Conservation (phyloP, 2,113 vertebrate genomes). For the Dasyurus viverrinus region DNA sequence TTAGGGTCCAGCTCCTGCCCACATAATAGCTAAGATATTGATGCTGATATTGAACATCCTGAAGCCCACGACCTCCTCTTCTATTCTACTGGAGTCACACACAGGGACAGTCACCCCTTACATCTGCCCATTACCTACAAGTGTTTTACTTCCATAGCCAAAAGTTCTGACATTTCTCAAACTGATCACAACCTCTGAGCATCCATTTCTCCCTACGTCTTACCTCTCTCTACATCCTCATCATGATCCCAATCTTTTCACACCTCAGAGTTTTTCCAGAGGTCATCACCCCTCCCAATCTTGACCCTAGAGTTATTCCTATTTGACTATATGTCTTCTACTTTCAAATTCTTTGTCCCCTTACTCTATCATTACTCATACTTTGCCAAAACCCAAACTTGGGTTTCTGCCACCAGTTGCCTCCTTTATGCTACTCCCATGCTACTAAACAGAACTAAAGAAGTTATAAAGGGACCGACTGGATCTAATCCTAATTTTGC, state of each 20-base stretch:
- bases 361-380: background rate
- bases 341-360: background rate
- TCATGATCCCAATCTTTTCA: background rate
- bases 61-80: background rate
- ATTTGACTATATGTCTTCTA: background rate
- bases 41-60: background rate
- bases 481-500: background rate
- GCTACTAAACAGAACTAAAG: background rate
- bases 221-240: background rate
- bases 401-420: background rate
- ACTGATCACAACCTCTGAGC: background rate
- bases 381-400: background rate
- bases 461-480: background rate
- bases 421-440: background rate
- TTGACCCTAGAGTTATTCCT: background rate
- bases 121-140: background rate
- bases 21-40: background rate
- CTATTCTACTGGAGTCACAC: background rate
- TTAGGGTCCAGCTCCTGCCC: background rate
- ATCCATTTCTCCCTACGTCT: background rate
- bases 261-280: background rate
- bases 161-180: background rate
- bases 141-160: background rate
- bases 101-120: background rate
- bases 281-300: background rate